Base-by-base conservation (phyloP, 2,888 invertebrate genomes). In the Idaea straminata region DNA sequence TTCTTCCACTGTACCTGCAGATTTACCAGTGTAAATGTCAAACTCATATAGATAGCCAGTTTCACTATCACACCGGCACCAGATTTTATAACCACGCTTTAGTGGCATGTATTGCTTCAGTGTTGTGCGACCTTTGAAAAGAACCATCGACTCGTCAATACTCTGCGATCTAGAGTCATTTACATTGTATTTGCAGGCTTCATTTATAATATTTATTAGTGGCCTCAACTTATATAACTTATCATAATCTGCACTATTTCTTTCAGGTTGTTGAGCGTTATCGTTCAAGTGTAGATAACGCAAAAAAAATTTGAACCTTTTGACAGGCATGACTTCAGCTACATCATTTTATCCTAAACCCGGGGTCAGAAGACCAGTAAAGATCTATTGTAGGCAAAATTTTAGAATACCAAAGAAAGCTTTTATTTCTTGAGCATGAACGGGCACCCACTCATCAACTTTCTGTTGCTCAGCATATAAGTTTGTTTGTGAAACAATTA, bases 401-500 rank as follows among this genome's bases (percentile, higher is more conserved):
- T 62, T 68, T 58, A 69, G 38, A 13, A 72, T 72, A 59, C 69
- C 69, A 57, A 68, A 64, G 64, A 71, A 67, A 61, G 70, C 66
- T 16, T 35, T 36, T 38, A 64, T 58, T 38, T 64, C 59, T 38
- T 61, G 58, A 59, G 36, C 62, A 59, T 64, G 38, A 47, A 64
- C 34, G 15, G 59, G 36, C 16, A 25, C 10, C 59, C 59, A 59
- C 10, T 25, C 15, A 7, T 16, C 25, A 16, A 25, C 15, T 15
- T 59, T 59, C 10, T 59, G 15, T 74, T 76, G 73, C 66, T 63
- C 69, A 66, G 76, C 71, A 64, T 74, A 77, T 64, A 73, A 73
- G 69, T 77, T 78, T 64, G 76, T 76, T 66, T 75, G 72, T 66
- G 73, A 72, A 65, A 72, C 75, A 73, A 79, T 75, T 68, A 72